Percentiles rank a stretch among this genome's conserved stretches.
Evolutionary conservation across 2,797 vertebrate genomes (phyloP).

Genomic region (Chelmon rostratus): DNA sequence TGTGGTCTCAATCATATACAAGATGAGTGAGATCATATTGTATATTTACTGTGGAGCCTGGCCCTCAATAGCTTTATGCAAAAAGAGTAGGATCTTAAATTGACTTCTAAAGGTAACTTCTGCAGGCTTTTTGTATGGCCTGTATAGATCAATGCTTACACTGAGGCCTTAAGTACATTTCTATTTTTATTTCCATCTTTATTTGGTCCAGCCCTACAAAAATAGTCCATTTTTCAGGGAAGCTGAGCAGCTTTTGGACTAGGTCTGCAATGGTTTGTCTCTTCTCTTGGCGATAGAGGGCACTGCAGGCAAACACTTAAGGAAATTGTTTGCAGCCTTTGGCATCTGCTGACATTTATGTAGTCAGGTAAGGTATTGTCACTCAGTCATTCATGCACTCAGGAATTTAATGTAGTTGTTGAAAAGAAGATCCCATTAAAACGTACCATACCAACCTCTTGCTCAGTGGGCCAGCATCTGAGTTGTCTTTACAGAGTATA

Average conservation of each 20-base stretch:
- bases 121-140: too few relatives aligned
- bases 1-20: too few relatives aligned
- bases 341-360: conserved; percentile 1
- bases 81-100: background rate
- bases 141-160: background rate
- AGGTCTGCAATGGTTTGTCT: conserved; percentile 8
- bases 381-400: conserved; percentile 18
- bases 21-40: background rate
- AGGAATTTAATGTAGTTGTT: conserved; percentile 7
- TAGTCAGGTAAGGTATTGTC: conserved; percentile 10
- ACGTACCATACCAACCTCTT: background rate
- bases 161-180: background rate
- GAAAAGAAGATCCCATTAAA: conserved; percentile 9
- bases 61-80: background rate
- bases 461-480: background rate
- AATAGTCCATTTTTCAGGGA: background rate
- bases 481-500: background rate
- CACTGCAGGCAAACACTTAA: conserved; percentile 64
- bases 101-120: background rate
- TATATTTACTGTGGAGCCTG: background rate
- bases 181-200: background rate
- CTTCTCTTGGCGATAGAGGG: conserved; percentile 69
- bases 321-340: background rate
- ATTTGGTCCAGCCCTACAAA: too few relatives aligned
- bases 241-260: background rate